Evolutionary conservation across 2,113 vertebrate species (phyloP).

Genomic region (Ophiodon elongatus): DNA sequence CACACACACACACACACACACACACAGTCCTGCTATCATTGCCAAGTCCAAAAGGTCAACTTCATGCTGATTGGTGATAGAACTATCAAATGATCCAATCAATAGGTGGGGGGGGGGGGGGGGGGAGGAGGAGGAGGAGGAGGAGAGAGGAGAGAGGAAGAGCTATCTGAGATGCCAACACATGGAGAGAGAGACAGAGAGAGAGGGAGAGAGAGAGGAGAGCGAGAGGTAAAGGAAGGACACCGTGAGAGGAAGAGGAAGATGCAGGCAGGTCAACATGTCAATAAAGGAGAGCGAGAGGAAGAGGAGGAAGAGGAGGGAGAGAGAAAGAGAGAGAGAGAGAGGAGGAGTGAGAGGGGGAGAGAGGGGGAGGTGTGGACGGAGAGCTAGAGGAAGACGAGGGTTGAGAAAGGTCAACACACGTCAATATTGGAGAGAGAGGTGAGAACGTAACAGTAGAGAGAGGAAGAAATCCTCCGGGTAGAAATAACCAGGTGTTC

Average conservation of each 20-base stretch:
- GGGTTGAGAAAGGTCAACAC: slow-evolving; percentile 67
- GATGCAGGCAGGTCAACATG: slow-evolving; percentile 54
- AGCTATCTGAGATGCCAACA: not conserved
- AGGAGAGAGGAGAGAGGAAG: slow-evolving; percentile 54
- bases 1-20: slow-evolving; percentile 30
- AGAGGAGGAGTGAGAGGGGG: not conserved
- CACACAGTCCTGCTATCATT: slow-evolving; percentile 89
- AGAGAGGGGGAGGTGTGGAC: not conserved
- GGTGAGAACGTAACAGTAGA: not conserved
- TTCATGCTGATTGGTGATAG: slow-evolving; percentile 98
- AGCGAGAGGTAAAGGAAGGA: not conserved
- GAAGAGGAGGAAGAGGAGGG: not conserved
- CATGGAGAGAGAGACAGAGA: not conserved
- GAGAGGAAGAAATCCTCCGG: not conserved
- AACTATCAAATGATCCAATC: slow-evolving; percentile 99
- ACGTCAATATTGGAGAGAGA: slow-evolving; percentile 50
- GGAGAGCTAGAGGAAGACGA: not conserved
- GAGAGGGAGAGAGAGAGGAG: not conserved
- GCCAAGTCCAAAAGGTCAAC: slow-evolving; percentile 98
- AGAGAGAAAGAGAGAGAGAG: slow-evolving; percentile 7
- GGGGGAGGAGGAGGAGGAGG: slow-evolving; percentile 84
- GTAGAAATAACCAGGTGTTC: not conserved
- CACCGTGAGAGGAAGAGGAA: not conserved
- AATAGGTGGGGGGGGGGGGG: too few relatives aligned
- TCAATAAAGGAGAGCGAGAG: slow-evolving; percentile 48